A percentile compares a stretch with the other conserved stretches of the same genome.
Evolutionary conservation across 2,888 invertebrate genomes (phyloP).

Genomic region (Podotricha telesiphe): DNA sequence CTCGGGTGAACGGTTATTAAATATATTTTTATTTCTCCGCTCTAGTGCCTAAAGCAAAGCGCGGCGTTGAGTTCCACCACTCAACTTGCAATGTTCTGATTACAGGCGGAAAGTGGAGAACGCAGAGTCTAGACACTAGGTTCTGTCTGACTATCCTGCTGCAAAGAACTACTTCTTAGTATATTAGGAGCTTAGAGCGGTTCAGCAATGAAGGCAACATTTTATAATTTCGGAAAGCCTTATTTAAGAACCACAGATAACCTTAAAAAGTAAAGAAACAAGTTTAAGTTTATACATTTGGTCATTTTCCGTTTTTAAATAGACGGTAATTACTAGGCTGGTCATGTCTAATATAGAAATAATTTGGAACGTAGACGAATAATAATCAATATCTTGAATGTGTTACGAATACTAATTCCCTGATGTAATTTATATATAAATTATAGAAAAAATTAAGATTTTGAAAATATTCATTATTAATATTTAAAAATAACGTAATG

Average conservation of each 20-base stretch:
- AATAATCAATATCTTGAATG: neutral
- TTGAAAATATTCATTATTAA: too few relatives aligned
- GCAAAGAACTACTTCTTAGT: neutral
- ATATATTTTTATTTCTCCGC: too few relatives aligned
- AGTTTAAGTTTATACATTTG: neutral
- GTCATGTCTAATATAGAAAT: neutral
- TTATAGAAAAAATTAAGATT: too few relatives aligned
- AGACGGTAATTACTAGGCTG: neutral
- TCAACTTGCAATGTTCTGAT: too few relatives aligned
- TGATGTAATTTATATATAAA: too few relatives aligned
- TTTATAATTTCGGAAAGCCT: neutral
- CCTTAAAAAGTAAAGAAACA: slow-evolving; percentile 1
- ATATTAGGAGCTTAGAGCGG: neutral
- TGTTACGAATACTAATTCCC: neutral
- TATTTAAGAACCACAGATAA: neutral
- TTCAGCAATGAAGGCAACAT: slow-evolving; percentile 4
- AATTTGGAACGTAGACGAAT: slow-evolving; percentile 1
- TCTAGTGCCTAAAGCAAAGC: too few relatives aligned
- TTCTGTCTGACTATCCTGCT: neutral
- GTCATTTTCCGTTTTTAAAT: slow-evolving; percentile 20
- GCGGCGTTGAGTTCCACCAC: too few relatives aligned
- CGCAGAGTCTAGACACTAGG: too few relatives aligned
- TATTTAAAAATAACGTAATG: too few relatives aligned
- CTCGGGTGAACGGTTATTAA: too few relatives aligned
- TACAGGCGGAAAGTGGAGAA: too few relatives aligned